Evolutionary conservation across 1,140 invertebrate genomes (phyloP).

Genomic region (Mercenaria mercenaria): DNA sequence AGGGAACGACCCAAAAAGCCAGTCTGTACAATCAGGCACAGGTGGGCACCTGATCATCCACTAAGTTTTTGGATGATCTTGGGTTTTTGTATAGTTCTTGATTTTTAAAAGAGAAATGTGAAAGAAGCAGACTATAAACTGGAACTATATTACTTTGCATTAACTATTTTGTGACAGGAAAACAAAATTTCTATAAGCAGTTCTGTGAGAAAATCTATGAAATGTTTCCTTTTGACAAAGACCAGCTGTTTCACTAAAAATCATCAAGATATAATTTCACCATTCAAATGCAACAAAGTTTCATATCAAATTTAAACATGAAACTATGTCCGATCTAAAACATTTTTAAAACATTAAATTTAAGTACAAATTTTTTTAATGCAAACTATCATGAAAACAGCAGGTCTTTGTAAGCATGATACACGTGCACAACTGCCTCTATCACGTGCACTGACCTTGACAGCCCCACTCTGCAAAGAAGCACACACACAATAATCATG

Average conservation of each 20-base stretch:
- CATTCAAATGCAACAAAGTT: too few relatives aligned
- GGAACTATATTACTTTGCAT: not conserved
- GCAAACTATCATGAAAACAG: not conserved
- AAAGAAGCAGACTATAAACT: not conserved
- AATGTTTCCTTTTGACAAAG: not conserved
- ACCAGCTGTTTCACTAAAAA: not conserved
- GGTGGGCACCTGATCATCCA: too few relatives aligned
- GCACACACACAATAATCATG: constrained; percentile 14
- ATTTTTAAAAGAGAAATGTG: not conserved
- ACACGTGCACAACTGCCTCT: constrained; percentile 30
- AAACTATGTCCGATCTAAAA: too few relatives aligned
- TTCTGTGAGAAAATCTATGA: not conserved
- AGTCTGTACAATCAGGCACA: too few relatives aligned
- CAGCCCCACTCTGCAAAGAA: constrained; percentile 51
- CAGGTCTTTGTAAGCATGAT: not conserved
- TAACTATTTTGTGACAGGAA: not conserved
- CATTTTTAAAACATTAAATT: too few relatives aligned
- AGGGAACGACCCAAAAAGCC: too few relatives aligned
- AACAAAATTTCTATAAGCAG: not conserved
- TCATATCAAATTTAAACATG: too few relatives aligned
- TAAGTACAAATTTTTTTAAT: too few relatives aligned
- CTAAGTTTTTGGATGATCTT: too few relatives aligned
- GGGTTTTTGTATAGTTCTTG: not conserved
- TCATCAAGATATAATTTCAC: too few relatives aligned
- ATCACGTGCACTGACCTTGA: constrained; percentile 55